Percentiles rank a stretch among this genome's conserved stretches.
phyloP scores from a whole-genome alignment of 92 coral and sea anemone species.

The Diadumene lineata region DNA sequence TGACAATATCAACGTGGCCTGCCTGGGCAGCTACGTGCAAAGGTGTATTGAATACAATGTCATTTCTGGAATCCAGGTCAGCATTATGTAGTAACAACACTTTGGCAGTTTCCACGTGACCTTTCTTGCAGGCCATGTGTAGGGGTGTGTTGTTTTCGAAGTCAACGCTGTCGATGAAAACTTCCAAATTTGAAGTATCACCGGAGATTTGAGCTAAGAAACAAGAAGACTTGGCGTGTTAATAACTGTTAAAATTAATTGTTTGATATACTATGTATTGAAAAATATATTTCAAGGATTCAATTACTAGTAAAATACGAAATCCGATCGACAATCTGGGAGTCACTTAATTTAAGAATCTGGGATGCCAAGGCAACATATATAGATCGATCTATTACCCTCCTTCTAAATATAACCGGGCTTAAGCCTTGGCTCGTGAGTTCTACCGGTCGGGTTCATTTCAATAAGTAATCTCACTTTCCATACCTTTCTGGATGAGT shows the following conservation, averaged over 20 bases:
- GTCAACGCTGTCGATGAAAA: constrained; percentile 48
- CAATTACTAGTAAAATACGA: too few species aligned
- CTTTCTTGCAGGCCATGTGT: constrained; percentile 58
- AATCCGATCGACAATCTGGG: too few species aligned
- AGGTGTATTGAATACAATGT: constrained; percentile 50
- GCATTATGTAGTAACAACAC: constrained; percentile 52
- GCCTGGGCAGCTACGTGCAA: constrained; percentile 77
- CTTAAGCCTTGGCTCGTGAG: neutral
- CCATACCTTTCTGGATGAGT: constrained; percentile 61
- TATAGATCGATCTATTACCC: neutral
- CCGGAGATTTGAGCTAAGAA: too few species aligned
- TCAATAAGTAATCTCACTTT: neutral
- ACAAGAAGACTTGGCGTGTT: too few species aligned
- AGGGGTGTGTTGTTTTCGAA: constrained; percentile 57
- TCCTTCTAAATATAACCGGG: neutral
- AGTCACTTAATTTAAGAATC: too few species aligned
- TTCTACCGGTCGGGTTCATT: too few species aligned
- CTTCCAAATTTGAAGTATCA: constrained; percentile 8
- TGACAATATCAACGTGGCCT: constrained; percentile 59
- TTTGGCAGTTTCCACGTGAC: constrained; percentile 52
- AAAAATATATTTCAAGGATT: too few species aligned
- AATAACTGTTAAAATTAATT: too few species aligned
- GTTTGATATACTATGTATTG: too few species aligned
- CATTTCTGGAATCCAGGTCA: constrained; percentile 56
- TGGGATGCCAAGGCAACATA: too few species aligned